Percentiles rank a stretch among this genome's conserved stretches.
phyloP scores from a whole-genome alignment of 1,140 invertebrate genomes.

The Drosophila orena region DNA sequence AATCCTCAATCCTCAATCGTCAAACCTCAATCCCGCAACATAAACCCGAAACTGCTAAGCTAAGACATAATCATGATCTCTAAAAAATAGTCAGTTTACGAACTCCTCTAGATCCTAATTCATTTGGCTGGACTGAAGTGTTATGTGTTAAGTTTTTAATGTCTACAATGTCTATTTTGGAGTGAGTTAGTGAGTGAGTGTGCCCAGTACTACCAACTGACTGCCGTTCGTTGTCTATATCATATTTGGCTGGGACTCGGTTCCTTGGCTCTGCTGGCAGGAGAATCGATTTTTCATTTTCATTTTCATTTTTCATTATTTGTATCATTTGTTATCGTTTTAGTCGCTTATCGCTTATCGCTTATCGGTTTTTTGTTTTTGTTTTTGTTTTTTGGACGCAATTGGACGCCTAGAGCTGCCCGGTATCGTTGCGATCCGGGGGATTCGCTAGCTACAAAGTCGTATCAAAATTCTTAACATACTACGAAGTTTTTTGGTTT shows the following conservation, averaged over 20 bases:
- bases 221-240: constrained; percentile 52
- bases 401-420: constrained; percentile 59
- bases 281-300: constrained; percentile 39
- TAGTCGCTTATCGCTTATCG: constrained; percentile 3
- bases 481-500: constrained; percentile 37
- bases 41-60: constrained; percentile 48
- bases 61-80: constrained; percentile 27
- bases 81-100: constrained; percentile 41
- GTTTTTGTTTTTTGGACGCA: constrained; percentile 53
- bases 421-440: constrained; percentile 42
- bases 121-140: constrained; percentile 40
- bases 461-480: constrained; percentile 73
- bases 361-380: constrained; percentile 3
- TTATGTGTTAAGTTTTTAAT: constrained; percentile 1
- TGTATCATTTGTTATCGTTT: constrained; percentile 1
- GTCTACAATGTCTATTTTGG: constrained; percentile 1
- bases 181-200: neutral
- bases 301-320: no score
- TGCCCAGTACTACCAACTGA: constrained; percentile 23
- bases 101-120: constrained; percentile 30
- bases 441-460: constrained; percentile 76
- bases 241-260: constrained; percentile 49
- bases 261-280: constrained; percentile 56
- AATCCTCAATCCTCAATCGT: no score
- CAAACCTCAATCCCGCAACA: constrained; percentile 45